Evolutionary conservation across 2,888 invertebrate species (phyloP), one percentile per base, ranked within the genome.

Genomic region (Dione vanillae): DNA sequence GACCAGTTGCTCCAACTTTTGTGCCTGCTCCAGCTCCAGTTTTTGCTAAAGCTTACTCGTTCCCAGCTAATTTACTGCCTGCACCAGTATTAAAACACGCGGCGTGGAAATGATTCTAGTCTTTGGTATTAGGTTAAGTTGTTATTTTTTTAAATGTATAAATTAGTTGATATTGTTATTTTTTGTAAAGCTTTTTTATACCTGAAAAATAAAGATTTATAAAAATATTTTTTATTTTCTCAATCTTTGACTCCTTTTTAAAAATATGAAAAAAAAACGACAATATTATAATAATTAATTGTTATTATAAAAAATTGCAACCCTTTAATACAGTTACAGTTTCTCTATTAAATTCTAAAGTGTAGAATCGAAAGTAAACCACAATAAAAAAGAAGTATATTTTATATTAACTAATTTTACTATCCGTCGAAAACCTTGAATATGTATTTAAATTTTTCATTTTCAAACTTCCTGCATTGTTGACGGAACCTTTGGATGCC

Each of bases 71-170:
- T 9, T 77, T 82, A 43, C 77, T 83, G 16, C 86, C 88, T 2
- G 76, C 82, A 11, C 85, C 82, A 45, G 41, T 83, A 56, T 62
- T 83, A 9, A 90, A 84, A 80, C 85, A 91, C 76, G 78, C 75
- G 67, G 90, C 90, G 73, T 92, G 92, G 91, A 90, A 92, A 84
- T 91, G 78, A 89, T 74, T 79, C 76, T 83, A 85, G 83, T 83
- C 78, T 78, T 71, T 74, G 72, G 59, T 70, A 72, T 62, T 72
- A 73, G 71, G 70, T 67, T 67, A 75, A 72, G 72, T 72, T 68
- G 40, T 73, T 75, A 67, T 65, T 68, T 71, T 65, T 41, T 71
- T 70, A 65, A 62, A 71, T 73, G 65, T 77, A 75, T 72, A 75
- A 52, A 66, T 73, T 69, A 67, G 71, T 74, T 78, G 70, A 77